phyloP scores from a whole-genome alignment of 1,140 invertebrate species.

The Camponotus pennsylvanicus region DNA sequence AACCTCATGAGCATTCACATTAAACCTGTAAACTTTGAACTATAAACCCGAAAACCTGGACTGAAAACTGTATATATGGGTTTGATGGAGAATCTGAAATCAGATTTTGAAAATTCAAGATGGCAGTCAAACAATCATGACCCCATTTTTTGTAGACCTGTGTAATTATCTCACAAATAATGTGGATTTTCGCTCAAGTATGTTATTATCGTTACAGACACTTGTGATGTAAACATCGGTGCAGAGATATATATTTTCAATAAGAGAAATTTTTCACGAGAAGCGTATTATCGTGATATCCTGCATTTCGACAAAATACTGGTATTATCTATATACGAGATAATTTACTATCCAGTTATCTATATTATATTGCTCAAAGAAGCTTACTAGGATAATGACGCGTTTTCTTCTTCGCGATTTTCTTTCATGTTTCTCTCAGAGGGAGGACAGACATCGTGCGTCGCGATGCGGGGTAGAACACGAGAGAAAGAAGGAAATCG shows the following conservation, averaged over 20 bases:
- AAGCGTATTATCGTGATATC: no score
- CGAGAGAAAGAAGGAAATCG: slow-evolving; percentile 39
- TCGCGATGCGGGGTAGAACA: neutral
- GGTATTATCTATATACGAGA: neutral
- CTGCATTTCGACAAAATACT: neutral
- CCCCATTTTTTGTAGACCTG: no score
- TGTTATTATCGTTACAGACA: neutral
- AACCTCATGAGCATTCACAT: no score
- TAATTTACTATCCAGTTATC: neutral
- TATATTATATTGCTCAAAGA: neutral
- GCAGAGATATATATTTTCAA: neutral
- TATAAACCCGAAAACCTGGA: no score
- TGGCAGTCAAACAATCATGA: no score
- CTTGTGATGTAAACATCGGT: neutral
- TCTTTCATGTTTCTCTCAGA: neutral
- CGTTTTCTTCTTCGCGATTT: neutral
- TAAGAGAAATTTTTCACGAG: neutral
- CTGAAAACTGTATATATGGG: no score
- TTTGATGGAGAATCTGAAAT: no score
- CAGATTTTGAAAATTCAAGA: no score
- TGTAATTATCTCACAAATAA: neutral
- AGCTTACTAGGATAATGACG: neutral
- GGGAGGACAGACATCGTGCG: neutral
- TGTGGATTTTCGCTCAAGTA: neutral
- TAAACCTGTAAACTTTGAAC: no score